phyloP scores from a whole-genome alignment of 2,113 vertebrate species.

The Macquaria ambigua region DNA sequence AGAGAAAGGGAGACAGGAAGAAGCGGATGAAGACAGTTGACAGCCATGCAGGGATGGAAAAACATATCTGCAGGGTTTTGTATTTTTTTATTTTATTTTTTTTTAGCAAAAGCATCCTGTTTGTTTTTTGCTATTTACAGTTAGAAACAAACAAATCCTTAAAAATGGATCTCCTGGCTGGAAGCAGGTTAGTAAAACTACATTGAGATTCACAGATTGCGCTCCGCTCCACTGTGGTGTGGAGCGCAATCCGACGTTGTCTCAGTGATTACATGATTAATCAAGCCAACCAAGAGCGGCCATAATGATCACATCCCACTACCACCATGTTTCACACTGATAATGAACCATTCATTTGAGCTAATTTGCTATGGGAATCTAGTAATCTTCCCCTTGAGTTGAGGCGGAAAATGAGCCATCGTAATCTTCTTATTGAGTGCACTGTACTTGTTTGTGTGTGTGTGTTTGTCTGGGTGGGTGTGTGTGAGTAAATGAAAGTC shows the following conservation, averaged over 20 bases:
- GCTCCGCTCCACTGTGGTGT: neutral
- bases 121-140: slow-evolving; percentile 22
- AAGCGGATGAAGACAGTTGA: slow-evolving; percentile 49
- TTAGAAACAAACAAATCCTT: slow-evolving; percentile 35
- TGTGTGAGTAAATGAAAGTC: slow-evolving; percentile 45
- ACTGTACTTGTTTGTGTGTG: slow-evolving; percentile 42
- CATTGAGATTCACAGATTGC: slow-evolving; percentile 15
- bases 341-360: slow-evolving; percentile 75
- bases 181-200: neutral
- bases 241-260: slow-evolving; percentile 20
- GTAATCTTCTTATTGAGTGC: slow-evolving; percentile 71
- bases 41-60: slow-evolving; percentile 29
- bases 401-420: slow-evolving; percentile 69
- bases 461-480: slow-evolving; percentile 26
- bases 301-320: slow-evolving; percentile 62
- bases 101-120: neutral
- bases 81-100: neutral
- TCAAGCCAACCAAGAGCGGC: slow-evolving; percentile 59
- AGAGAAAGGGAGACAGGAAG: slow-evolving; percentile 4
- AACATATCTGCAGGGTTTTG: slow-evolving; percentile 18
- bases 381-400: slow-evolving; percentile 77
- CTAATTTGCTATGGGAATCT: slow-evolving; percentile 74
- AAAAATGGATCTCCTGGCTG: slow-evolving; percentile 26
- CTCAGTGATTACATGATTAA: slow-evolving; percentile 66
- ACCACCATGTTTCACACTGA: slow-evolving; percentile 65